Evolutionary conservation across 2,888 invertebrate genomes (phyloP).

Genomic region (Conchocele bisecta): DNA sequence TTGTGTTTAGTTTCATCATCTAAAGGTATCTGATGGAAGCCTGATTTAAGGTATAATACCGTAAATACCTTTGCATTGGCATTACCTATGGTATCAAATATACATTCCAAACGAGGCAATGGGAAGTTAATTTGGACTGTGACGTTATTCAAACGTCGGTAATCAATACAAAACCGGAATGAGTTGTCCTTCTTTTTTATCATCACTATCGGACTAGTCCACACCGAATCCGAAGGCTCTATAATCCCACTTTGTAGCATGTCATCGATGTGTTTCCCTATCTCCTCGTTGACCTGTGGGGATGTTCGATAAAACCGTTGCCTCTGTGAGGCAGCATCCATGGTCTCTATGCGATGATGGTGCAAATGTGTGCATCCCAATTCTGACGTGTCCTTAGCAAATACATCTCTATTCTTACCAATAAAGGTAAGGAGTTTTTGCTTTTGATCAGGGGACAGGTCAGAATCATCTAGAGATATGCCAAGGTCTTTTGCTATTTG

Average conservation of each 20-base stretch:
- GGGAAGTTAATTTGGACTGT: conserved; percentile 44
- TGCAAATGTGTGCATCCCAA: conserved; percentile 9
- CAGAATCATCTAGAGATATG: conserved; percentile 17
- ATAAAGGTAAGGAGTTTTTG: conserved; percentile 17
- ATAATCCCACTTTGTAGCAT: conserved; percentile 49
- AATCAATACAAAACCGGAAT: conserved; percentile 54
- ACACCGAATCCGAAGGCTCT: conserved; percentile 40
- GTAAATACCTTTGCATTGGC: too few relatives aligned
- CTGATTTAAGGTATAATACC: too few relatives aligned
- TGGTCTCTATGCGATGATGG: conserved; percentile 46
- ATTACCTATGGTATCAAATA: too few relatives aligned
- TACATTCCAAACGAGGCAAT: conserved; percentile 38
- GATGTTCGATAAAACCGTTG: conserved; percentile 34
- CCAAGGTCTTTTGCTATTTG: conserved; percentile 2
- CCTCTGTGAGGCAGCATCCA: conserved; percentile 33
- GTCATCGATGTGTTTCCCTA: conserved; percentile 39
- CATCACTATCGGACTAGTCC: conserved; percentile 53
- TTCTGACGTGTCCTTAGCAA: conserved; percentile 43
- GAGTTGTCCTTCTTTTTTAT: conserved; percentile 43
- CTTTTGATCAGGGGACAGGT: conserved; percentile 14
- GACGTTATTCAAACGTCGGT: conserved; percentile 20
- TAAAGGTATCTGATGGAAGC: too few relatives aligned
- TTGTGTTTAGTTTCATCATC: too few relatives aligned
- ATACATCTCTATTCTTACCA: conserved; percentile 27
- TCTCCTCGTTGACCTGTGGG: conserved; percentile 24